These are phyloP conservation scores for Chamaetylas fuelleborni DNA, from an alignment of 2,113 vertebrate species.

Conservation along the genomic window DNA sequence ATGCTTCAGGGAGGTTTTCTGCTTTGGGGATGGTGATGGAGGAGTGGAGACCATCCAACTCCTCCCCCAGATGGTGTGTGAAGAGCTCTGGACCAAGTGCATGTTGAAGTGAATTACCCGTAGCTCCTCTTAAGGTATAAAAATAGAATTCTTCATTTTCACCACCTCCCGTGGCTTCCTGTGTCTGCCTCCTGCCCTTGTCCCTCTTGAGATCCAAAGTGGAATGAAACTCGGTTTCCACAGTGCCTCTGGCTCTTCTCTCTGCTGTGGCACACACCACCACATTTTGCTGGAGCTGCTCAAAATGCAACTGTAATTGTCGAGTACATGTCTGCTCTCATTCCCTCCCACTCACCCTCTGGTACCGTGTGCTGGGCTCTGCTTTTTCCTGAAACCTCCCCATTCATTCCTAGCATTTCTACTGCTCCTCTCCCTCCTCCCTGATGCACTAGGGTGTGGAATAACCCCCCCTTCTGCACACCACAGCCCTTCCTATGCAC, in stretches of 20 bases:
- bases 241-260: not conserved
- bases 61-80: not conserved
- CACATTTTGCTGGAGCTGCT: not conserved
- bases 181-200: not conserved
- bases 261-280: not conserved
- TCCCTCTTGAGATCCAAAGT: not conserved
- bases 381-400: not conserved
- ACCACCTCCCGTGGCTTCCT: not conserved
- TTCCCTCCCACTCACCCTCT: conserved; percentile 45
- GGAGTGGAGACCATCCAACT: not conserved
- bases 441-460: no score
- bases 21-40: not conserved
- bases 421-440: not conserved
- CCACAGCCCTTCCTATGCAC: not conserved
- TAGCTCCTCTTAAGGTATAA: not conserved
- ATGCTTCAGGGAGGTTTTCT: not conserved
- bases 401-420: not conserved
- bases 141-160: not conserved
- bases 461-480: not conserved
- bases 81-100: not conserved
- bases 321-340: not conserved
- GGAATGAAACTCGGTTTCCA: rapidly evolving
- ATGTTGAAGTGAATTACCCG: not conserved
- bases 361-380: not conserved
- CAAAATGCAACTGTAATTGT: conserved; percentile 13